phyloP scores from a whole-genome alignment of 2,888 invertebrate species.

The Oithona nana region DNA sequence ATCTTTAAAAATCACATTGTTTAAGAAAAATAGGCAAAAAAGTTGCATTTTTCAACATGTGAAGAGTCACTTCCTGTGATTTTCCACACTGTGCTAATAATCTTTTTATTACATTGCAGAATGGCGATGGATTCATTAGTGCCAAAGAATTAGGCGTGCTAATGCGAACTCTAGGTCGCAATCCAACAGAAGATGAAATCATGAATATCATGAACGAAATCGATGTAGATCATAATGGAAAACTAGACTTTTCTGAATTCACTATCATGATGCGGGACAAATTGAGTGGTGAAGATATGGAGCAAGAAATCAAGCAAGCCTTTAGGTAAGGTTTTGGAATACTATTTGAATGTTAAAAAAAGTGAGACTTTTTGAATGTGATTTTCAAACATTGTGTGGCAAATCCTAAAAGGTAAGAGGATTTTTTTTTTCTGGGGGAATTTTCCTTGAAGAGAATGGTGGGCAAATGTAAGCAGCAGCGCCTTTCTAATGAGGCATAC shows the following conservation, averaged over 20 bases:
- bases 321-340: slow-evolving; percentile 3
- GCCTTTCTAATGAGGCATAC: no score
- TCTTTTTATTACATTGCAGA: background rate
- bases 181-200: slow-evolving; percentile 15
- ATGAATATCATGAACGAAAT: slow-evolving; percentile 15
- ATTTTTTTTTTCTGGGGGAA: no score
- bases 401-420: no score
- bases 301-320: slow-evolving; percentile 15
- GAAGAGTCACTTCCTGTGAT: no score
- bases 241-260: slow-evolving; percentile 13
- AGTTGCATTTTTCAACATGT: no score
- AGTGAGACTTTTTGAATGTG: no score
- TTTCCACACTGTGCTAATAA: background rate
- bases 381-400: no score
- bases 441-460: background rate
- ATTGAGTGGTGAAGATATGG: slow-evolving; percentile 11
- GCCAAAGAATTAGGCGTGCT: slow-evolving; percentile 13
- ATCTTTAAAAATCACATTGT: no score
- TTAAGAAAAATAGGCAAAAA: no score
- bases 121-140: slow-evolving; percentile 14
- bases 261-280: slow-evolving; percentile 15
- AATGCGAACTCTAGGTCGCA: slow-evolving; percentile 14
- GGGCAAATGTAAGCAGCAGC: no score
- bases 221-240: slow-evolving; percentile 15
- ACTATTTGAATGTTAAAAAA: background rate